Evolutionary conservation across 2,113 vertebrate genomes (phyloP).

Genomic region (Limnothrissa miodon): DNA sequence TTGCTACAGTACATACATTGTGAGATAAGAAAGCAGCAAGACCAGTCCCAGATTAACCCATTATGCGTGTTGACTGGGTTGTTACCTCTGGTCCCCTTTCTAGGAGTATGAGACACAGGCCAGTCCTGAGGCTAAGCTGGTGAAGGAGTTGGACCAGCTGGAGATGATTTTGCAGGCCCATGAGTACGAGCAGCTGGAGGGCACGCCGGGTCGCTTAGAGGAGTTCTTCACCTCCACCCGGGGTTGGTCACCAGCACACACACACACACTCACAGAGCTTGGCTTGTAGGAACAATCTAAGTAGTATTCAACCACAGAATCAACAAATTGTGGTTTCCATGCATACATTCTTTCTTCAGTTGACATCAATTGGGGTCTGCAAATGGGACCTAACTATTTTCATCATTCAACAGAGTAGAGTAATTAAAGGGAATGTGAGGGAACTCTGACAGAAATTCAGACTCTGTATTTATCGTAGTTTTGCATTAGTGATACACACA

Average conservation of each 20-base stretch:
- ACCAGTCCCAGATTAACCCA: neutral
- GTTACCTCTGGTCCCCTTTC: neutral
- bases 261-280: neutral
- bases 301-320: too few relatives aligned
- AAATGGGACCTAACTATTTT: too few relatives aligned
- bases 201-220: conserved; percentile 83
- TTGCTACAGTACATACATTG: too few relatives aligned
- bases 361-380: neutral
- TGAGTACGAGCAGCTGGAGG: conserved; percentile 91
- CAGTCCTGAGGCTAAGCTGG: conserved; percentile 84
- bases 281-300: neutral
- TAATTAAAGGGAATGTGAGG: too few relatives aligned
- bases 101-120: conserved; percentile 91
- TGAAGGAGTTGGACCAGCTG: conserved; percentile 93
- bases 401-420: too few relatives aligned
- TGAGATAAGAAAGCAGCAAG: too few relatives aligned
- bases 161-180: conserved; percentile 97
- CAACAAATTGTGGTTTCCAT: neutral
- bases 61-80: neutral
- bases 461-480: too few relatives aligned
- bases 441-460: too few relatives aligned
- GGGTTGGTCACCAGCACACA: conserved; percentile 48
- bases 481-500: too few relatives aligned
- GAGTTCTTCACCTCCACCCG: conserved; percentile 92
- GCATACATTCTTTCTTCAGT: neutral